A percentile compares a stretch with the other conserved stretches of the same genome.
Conservation (phyloP, 1,140 invertebrate genomes). For the Drosophila pachea region DNA sequence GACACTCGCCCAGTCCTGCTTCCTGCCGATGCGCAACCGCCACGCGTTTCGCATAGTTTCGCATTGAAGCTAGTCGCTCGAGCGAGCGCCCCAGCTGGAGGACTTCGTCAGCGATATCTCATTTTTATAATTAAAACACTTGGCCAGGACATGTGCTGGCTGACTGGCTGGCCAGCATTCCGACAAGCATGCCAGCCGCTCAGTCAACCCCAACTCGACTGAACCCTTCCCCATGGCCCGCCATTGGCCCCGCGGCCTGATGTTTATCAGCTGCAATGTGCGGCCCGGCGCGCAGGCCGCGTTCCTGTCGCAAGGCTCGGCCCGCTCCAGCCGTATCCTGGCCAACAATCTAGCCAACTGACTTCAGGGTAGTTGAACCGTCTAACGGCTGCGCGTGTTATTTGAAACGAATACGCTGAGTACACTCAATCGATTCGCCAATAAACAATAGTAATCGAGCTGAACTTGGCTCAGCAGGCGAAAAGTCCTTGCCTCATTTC, state of each 20-base stretch:
- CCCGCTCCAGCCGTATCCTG: conserved; percentile 32
- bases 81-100: conserved; percentile 3
- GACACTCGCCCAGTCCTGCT: conserved; percentile 12
- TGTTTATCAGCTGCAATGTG: conserved; percentile 34
- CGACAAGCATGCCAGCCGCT: conserved; percentile 35
- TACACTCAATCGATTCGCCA: not conserved
- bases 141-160: conserved; percentile 48
- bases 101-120: conserved; percentile 41
- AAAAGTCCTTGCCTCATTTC: no score
- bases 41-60: conserved; percentile 53
- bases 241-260: conserved; percentile 18
- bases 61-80: conserved; percentile 28
- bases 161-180: conserved; percentile 32
- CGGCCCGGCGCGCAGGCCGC: conserved; percentile 6
- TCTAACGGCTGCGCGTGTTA: conserved; percentile 23
- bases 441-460: no score
- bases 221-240: not conserved
- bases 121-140: conserved; percentile 59
- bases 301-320: conserved; percentile 24
- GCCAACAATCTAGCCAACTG: conserved; percentile 43
- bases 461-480: no score
- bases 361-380: conserved; percentile 41
- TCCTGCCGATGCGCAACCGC: conserved; percentile 44
- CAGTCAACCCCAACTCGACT: conserved; percentile 18
- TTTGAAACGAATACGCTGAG: conserved; percentile 9